These are phyloP conservation scores for Rhea americana DNA, from an alignment of 2,113 vertebrate genomes.

Conservation along the genomic window DNA sequence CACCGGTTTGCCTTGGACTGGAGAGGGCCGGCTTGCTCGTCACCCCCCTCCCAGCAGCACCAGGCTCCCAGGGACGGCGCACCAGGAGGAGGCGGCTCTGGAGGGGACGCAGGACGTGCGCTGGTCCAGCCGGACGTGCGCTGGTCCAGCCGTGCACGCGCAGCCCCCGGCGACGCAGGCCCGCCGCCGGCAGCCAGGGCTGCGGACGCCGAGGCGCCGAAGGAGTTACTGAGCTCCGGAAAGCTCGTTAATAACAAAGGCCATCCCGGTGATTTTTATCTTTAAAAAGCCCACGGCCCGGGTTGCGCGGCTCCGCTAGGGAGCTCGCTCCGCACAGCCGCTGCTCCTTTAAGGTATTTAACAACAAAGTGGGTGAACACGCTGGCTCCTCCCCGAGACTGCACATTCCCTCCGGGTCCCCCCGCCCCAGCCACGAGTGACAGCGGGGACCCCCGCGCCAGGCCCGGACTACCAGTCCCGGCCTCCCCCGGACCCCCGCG, in stretches of 20 bases:
- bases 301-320: constrained; percentile 21
- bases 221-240: constrained; percentile 38
- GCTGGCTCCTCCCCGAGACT: constrained; percentile 64
- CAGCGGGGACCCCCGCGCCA: constrained; percentile 27
- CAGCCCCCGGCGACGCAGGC: not conserved
- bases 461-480: constrained; percentile 70
- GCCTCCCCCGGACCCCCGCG: not conserved
- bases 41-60: not conserved
- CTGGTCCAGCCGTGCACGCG: not conserved
- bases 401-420: constrained; percentile 66
- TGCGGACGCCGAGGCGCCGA: constrained; percentile 7
- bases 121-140: not conserved
- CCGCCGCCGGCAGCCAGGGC: not conserved
- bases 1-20: accelerated
- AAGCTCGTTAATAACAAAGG: constrained; percentile 40
- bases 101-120: not conserved
- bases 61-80: not conserved
- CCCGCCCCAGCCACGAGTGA: constrained; percentile 40
- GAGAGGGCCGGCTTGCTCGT: not conserved
- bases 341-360: constrained; percentile 72
- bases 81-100: not conserved
- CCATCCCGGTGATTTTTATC: constrained; percentile 53
- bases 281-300: constrained; percentile 69
- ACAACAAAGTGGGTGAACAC: constrained; percentile 61
- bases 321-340: constrained; percentile 47